Base-by-base conservation (phyloP, 2,888 invertebrate species). In the Oxyscelio sp. region DNA sequence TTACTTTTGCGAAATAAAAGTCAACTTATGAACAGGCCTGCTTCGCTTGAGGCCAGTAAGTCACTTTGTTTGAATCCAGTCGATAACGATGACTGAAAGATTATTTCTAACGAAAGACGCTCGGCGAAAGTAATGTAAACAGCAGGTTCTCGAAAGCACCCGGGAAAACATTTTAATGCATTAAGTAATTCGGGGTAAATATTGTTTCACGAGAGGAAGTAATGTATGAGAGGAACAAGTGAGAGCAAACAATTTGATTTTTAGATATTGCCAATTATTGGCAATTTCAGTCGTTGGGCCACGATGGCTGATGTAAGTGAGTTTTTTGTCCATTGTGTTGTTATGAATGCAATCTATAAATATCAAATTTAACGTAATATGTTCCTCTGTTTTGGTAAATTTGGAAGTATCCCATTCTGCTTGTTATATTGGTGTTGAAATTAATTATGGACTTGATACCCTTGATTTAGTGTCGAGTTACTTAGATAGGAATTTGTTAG, bases 161-260 rank as follows among this genome's bases (percentile, higher is more conserved):
- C n/a, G 13, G 17, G 19, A 54, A 58, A 71, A 34, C 58, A 48
- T 45, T 71, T 56, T 58, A 58, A 73, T 52, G 61, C 43, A 73
- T 61, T 61, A 52, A 61, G 27, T 73, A 50, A 61, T 73, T 61
- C 19, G 6, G 34, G 8, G 73, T 61, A 50, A 73, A 61, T 61
- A 73, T 59, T 73, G 61, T 73, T 73, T 48, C 17, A 17, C 22
- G 11, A 4, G 15, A 9, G 21, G 6, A 52, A 45, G 52, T 34
- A 56, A 34, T 45, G 40, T 40, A 27, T 22, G 34, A 9, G 24
- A 8, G 8, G 15, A 24, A 15, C 22, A 15, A 38, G 43, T n/a
- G 19, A 17, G 19, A 43, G 19, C 52, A 54, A 74, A 63, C 52
- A 63, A 21, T 22, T 43, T 63, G 50, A 43, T 19, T 63, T 54